phyloP scores from a whole-genome alignment of 2,888 invertebrate species.

The Standfussiana lucernea region DNA sequence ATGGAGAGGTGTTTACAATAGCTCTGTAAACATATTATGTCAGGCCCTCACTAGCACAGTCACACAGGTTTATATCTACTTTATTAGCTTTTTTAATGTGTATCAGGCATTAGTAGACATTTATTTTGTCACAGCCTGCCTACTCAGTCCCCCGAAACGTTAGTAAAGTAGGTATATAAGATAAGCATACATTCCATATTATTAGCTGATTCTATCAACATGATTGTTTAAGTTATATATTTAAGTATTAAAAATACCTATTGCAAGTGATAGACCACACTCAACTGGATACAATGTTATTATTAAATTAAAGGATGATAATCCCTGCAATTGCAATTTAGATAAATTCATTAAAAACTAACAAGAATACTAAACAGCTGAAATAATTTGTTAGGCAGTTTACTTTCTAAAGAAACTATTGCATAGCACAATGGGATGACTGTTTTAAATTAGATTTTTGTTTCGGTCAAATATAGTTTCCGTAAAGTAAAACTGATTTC shows the following conservation, averaged over 20 bases:
- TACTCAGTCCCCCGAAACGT: neutral
- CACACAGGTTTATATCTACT: neutral
- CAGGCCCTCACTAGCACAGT: constrained; percentile 12
- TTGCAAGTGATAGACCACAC: neutral
- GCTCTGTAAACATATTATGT: constrained; percentile 51
- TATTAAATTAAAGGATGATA: neutral
- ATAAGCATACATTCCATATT: constrained; percentile 18
- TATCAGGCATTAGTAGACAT: neutral
- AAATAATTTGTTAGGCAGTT: neutral
- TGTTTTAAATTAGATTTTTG: neutral
- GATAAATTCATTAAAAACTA: neutral
- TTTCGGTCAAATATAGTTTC: neutral
- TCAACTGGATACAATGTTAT: neutral
- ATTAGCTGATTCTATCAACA: constrained; percentile 15
- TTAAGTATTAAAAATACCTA: neutral
- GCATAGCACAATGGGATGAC: neutral
- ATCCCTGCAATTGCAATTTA: neutral
- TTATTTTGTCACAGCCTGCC: neutral
- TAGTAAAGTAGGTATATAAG: constrained; percentile 4
- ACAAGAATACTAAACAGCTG: too few relatives aligned
- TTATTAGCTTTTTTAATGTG: neutral
- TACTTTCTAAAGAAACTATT: neutral
- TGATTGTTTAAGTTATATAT: neutral
- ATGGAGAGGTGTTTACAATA: constrained; percentile 45
- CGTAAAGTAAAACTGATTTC: neutral